Conservation (phyloP, 2,113 vertebrate species). For the Trogon surrucura region DNA sequence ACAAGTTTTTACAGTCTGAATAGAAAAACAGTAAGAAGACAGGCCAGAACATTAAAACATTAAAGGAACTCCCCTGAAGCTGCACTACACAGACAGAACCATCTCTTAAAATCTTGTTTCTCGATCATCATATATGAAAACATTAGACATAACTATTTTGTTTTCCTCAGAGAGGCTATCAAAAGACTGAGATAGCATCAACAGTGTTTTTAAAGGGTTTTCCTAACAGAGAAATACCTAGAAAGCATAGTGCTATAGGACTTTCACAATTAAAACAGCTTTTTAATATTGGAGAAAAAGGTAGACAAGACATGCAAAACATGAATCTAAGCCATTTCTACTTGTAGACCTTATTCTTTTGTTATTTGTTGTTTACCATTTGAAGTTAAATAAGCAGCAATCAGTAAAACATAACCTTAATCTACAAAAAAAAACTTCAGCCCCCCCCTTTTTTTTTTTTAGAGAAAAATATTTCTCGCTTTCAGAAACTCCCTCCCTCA, state of each 20-base stretch:
- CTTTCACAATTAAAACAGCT: not conserved
- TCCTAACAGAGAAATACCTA: not conserved
- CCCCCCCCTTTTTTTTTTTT: too few species aligned
- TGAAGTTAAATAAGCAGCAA: not conserved
- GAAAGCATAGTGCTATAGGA: not conserved
- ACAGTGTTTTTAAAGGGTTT: not conserved
- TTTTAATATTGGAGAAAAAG: not conserved
- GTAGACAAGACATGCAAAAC: not conserved
- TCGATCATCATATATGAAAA: not conserved
- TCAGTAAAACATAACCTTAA: not conserved
- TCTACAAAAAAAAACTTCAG: not conserved
- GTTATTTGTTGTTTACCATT: not conserved
- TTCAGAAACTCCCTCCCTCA: not conserved
- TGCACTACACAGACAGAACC: not conserved
- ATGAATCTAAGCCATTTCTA: not conserved
- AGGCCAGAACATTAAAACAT: not conserved
- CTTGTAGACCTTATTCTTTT: not conserved
- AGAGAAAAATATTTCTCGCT: not conserved
- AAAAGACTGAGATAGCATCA: not conserved
- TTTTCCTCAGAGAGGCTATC: not conserved
- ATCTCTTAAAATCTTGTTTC: not conserved
- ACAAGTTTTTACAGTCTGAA: not conserved
- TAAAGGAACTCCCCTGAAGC: not conserved
- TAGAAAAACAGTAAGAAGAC: not conserved
- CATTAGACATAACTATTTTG: not conserved